These are phyloP conservation scores for Taurulus bubalis DNA, from an alignment of 2,113 vertebrate genomes.

Conservation along the genomic window DNA sequence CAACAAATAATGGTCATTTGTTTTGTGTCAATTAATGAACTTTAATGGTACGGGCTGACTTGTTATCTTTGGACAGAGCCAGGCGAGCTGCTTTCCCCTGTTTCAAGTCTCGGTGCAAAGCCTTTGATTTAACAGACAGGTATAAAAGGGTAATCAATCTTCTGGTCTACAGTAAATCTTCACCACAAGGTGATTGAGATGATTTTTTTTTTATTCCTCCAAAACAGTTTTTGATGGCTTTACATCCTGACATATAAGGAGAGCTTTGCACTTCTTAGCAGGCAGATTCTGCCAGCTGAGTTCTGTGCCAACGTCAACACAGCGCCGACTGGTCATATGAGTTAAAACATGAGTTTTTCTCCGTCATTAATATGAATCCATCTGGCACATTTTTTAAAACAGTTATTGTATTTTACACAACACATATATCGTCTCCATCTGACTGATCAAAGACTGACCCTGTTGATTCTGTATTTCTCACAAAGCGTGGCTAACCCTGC, in stretches of 20 bases:
- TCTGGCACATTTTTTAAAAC: not conserved
- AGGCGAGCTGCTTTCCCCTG: too few relatives aligned
- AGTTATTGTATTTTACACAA: too few relatives aligned
- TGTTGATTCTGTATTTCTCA: slow-evolving; percentile 29
- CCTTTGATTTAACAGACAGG: not conserved
- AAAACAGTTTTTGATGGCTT: too few relatives aligned
- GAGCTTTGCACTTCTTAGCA: slow-evolving; percentile 5
- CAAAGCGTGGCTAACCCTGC: slow-evolving; percentile 43
- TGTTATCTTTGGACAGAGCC: too few relatives aligned
- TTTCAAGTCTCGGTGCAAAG: not conserved
- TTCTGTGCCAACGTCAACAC: not conserved
- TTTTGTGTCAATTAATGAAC: not conserved
- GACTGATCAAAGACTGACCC: slow-evolving; percentile 16
- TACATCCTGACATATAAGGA: not conserved
- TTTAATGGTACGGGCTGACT: not conserved
- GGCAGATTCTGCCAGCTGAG: slow-evolving; percentile 3
- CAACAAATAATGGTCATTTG: not conserved
- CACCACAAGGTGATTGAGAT: not conserved
- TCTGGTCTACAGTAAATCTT: not conserved
- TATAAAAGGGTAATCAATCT: not conserved
- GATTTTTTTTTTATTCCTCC: too few relatives aligned
- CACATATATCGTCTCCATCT: not conserved
- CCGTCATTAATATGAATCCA: not conserved
- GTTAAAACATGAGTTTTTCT: not conserved
- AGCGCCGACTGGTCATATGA: not conserved